Evolutionary conservation across 2,113 vertebrate genomes (phyloP).

Genomic region (Saimiri boliviensis): DNA sequence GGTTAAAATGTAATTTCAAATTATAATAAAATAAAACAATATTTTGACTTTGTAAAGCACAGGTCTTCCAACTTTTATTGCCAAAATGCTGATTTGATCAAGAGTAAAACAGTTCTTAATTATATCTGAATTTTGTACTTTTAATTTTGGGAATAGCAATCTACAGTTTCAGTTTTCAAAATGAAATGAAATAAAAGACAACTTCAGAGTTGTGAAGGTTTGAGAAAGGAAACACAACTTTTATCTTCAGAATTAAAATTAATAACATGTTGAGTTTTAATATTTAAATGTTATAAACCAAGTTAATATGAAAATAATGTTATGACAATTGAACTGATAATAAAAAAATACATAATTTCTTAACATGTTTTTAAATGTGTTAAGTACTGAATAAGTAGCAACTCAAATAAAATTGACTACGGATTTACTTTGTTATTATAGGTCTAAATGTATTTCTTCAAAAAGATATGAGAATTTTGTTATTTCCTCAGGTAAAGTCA

Average conservation of each 20-base stretch:
- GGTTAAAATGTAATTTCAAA: not conserved
- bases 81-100: not conserved
- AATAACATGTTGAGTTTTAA: not conserved
- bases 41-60: not conserved
- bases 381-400: not conserved
- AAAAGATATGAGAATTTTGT: not conserved
- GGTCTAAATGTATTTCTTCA: not conserved
- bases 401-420: slow-evolving; percentile 35
- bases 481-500: not conserved
- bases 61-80: not conserved
- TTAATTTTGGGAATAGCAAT: not conserved
- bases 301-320: not conserved
- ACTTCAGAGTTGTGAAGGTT: not conserved
- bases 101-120: not conserved
- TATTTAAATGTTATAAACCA: not conserved
- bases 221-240: not conserved
- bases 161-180: slow-evolving; percentile 40
- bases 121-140: not conserved
- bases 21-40: not conserved
- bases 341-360: not conserved
- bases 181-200: not conserved
- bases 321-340: not conserved
- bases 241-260: slow-evolving; percentile 6
- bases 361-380: not conserved
- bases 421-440: not conserved